Conservation (phyloP, 1,140 invertebrate genomes). For the Bursaphelenchus mucronatus region DNA sequence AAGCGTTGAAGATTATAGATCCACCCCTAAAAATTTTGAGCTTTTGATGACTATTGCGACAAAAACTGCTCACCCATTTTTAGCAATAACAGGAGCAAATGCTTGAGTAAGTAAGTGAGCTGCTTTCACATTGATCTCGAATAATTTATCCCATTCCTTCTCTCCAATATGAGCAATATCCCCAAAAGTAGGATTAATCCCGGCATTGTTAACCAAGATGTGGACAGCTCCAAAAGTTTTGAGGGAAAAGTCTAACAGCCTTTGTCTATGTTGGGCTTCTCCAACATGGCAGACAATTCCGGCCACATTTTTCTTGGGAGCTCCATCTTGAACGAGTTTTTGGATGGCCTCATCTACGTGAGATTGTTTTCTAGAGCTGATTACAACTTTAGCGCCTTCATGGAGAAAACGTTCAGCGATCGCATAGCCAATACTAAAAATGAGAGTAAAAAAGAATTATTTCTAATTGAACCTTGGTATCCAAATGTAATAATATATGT, state of each 20-base stretch:
- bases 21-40: constrained; percentile 29
- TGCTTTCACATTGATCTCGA: constrained; percentile 88
- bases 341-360: constrained; percentile 58
- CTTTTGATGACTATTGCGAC: neutral
- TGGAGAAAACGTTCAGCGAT: constrained; percentile 78
- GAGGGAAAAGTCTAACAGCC: constrained; percentile 71
- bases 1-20: constrained; percentile 66
- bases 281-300: constrained; percentile 65
- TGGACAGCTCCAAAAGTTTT: constrained; percentile 82
- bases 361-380: constrained; percentile 72
- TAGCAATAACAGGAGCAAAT: constrained; percentile 74
- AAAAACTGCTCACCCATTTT: constrained; percentile 66
- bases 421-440: constrained; percentile 79
- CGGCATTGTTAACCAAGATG: constrained; percentile 90
- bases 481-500: neutral
- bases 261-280: constrained; percentile 1
- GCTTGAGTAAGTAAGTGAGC: constrained; percentile 81
- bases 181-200: constrained; percentile 74
- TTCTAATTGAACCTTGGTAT: neutral
- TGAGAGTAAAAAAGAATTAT: neutral
- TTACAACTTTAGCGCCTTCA: constrained; percentile 86
- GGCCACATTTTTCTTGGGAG: constrained; percentile 50
- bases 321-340: constrained; percentile 62
- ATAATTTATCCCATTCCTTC: constrained; percentile 73
- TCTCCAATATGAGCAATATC: constrained; percentile 66